Evolutionary conservation across 2,888 invertebrate species (phyloP).

Genomic region (Microctonus hyperodae): DNA sequence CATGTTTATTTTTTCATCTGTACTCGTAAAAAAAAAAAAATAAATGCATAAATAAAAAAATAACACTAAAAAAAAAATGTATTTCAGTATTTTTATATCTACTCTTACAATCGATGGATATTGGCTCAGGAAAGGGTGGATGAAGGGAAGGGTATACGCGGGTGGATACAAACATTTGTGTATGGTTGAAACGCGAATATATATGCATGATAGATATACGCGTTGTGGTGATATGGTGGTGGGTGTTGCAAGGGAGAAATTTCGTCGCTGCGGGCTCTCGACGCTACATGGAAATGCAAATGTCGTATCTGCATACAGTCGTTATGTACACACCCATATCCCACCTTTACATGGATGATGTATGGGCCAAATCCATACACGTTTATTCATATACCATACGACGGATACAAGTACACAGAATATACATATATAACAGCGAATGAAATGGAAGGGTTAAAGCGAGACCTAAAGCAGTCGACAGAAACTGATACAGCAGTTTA

Average conservation of each 20-base stretch:
- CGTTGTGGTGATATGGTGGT: neutral
- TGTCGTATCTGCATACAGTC: constrained; percentile 31
- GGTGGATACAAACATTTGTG: neutral
- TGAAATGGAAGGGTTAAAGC: neutral
- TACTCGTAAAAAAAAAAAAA: neutral
- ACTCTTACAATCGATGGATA: neutral
- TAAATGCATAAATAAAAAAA: neutral
- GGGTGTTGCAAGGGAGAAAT: neutral
- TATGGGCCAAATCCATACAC: neutral
- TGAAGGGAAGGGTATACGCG: neutral
- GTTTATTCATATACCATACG: constrained; percentile 7
- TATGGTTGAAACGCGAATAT: constrained; percentile 2
- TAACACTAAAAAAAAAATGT: neutral
- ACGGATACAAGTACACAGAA: neutral
- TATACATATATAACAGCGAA: neutral
- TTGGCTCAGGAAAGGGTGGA: neutral
- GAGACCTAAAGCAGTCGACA: neutral
- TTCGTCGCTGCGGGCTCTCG: constrained; percentile 20
- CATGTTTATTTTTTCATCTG: neutral
- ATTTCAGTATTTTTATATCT: neutral
- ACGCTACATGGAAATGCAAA: constrained; percentile 33
- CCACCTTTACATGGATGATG: constrained; percentile 11
- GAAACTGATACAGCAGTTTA: neutral
- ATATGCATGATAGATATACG: neutral
- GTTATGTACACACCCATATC: constrained; percentile 25